These are phyloP conservation scores for Hanleya hanleyi DNA, from an alignment of 2,888 invertebrate species.

Conservation along the genomic window DNA sequence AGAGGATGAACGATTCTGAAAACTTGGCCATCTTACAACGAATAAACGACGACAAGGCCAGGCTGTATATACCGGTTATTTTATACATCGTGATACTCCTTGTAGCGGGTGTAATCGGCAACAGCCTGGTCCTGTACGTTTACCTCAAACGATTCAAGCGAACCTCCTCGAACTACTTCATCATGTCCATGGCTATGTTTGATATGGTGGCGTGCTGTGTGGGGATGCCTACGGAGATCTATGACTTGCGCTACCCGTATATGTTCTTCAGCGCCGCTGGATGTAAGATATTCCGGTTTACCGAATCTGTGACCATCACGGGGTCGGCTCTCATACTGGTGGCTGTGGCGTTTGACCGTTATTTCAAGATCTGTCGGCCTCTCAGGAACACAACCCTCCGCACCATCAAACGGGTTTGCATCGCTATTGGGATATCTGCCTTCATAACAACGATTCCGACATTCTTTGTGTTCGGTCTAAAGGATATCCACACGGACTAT, in stretches of 20 bases:
- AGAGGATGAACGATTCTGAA: background rate
- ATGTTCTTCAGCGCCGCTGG: slow-evolving; percentile 54
- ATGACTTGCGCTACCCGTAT: slow-evolving; percentile 54
- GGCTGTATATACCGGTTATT: slow-evolving; percentile 55
- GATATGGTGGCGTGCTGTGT: slow-evolving; percentile 58
- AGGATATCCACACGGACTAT: slow-evolving; percentile 38
- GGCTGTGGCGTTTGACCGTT: slow-evolving; percentile 63
- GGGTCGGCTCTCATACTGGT: slow-evolving; percentile 58
- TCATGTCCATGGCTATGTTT: slow-evolving; percentile 60
- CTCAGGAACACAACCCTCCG: slow-evolving; percentile 49
- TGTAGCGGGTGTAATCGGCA: slow-evolving; percentile 54
- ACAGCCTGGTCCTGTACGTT: slow-evolving; percentile 54
- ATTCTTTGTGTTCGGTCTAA: slow-evolving; percentile 51
- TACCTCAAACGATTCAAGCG: slow-evolving; percentile 54
- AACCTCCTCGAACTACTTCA: slow-evolving; percentile 62
- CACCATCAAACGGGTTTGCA: slow-evolving; percentile 53
- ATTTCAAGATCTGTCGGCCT: slow-evolving; percentile 61
- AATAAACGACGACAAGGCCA: slow-evolving; percentile 47
- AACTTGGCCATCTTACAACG: slow-evolving; percentile 31
- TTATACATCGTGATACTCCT: slow-evolving; percentile 51
- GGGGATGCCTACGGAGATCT: slow-evolving; percentile 57
- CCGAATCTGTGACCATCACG: slow-evolving; percentile 52
- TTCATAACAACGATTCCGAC: slow-evolving; percentile 49
- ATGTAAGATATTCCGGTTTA: slow-evolving; percentile 55
- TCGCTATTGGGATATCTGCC: slow-evolving; percentile 46